A percentile compares a stretch with the other conserved stretches of the same genome.
Conservation (phyloP, 2,797 vertebrate species). For the Typhlichthys subterraneus region DNA sequence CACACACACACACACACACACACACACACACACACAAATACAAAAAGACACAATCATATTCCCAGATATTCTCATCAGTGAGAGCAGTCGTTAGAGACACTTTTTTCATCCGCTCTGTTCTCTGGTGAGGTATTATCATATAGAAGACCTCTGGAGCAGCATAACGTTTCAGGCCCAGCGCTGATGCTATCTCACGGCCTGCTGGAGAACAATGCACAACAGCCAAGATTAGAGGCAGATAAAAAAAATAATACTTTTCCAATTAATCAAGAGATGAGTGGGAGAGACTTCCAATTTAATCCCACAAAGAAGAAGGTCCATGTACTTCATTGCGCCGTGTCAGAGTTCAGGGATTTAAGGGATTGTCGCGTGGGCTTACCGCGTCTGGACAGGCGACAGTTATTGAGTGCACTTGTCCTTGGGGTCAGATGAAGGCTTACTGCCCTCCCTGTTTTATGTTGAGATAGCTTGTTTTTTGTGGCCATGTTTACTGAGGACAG, state of each 20-base stretch:
- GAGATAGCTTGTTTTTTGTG: neutral
- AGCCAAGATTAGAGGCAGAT: constrained; percentile 47
- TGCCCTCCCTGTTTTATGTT: constrained; percentile 60
- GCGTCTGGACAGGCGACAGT: constrained; percentile 75
- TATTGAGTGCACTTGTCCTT: constrained; percentile 81
- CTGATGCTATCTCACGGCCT: constrained; percentile 51
- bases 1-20: neutral
- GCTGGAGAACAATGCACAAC: constrained; percentile 53
- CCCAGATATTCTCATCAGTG: constrained; percentile 31
- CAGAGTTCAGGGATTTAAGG: constrained; percentile 78
- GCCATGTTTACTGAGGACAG: too few relatives aligned
- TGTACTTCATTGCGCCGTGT: constrained; percentile 73
- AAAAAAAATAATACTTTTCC: constrained; percentile 22
- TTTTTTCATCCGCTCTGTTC: constrained; percentile 25
- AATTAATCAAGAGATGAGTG: constrained; percentile 72
- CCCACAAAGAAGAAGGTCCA: constrained; percentile 69
- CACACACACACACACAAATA: neutral
- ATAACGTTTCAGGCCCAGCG: constrained; percentile 42
- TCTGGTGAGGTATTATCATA: constrained; percentile 30
- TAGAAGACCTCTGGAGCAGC: constrained; percentile 40
- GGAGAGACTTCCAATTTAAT: constrained; percentile 72
- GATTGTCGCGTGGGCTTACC: constrained; percentile 73
- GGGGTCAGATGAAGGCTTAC: constrained; percentile 75
- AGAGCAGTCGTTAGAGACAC: constrained; percentile 33
- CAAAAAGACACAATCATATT: constrained; percentile 9